A percentile compares a stretch with the other conserved stretches of the same genome.
Conservation (phyloP, 1,140 invertebrate genomes). For the Portunus trituberculatus region DNA sequence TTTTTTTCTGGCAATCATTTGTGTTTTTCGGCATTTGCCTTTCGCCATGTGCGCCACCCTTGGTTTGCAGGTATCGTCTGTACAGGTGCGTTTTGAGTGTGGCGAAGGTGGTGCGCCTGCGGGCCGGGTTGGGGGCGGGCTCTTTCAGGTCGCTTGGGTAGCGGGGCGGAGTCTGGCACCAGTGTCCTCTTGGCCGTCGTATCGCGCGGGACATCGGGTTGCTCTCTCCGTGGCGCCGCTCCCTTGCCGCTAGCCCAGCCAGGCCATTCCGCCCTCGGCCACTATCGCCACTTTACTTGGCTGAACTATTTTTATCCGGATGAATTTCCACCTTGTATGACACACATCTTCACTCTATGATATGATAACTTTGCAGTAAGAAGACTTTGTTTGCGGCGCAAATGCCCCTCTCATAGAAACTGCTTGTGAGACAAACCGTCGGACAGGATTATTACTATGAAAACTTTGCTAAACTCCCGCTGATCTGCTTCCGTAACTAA, state of each 20-base stretch:
- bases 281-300: neutral
- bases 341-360: neutral
- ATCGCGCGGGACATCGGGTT: slow-evolving; percentile 51
- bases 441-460: neutral
- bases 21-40: slow-evolving; percentile 28
- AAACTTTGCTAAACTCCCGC: neutral
- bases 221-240: slow-evolving; percentile 31
- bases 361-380: neutral
- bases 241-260: neutral
- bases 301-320: neutral
- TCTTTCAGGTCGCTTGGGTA: slow-evolving; percentile 51
- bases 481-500: neutral
- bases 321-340: neutral
- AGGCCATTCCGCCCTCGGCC: neutral
- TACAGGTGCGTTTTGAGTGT: slow-evolving; percentile 42
- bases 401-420: neutral
- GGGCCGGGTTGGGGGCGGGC: slow-evolving; percentile 30
- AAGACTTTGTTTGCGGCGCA: neutral
- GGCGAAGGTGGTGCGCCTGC: slow-evolving; percentile 30
- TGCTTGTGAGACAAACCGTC: neutral
- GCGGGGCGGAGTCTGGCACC: slow-evolving; percentile 56
- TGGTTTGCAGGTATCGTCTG: slow-evolving; percentile 14
- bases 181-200: slow-evolving; percentile 63
- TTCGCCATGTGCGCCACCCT: slow-evolving; percentile 40
- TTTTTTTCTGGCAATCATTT: neutral